Conservation (phyloP, 2,113 vertebrate genomes). For the Apteryx owenii region DNA sequence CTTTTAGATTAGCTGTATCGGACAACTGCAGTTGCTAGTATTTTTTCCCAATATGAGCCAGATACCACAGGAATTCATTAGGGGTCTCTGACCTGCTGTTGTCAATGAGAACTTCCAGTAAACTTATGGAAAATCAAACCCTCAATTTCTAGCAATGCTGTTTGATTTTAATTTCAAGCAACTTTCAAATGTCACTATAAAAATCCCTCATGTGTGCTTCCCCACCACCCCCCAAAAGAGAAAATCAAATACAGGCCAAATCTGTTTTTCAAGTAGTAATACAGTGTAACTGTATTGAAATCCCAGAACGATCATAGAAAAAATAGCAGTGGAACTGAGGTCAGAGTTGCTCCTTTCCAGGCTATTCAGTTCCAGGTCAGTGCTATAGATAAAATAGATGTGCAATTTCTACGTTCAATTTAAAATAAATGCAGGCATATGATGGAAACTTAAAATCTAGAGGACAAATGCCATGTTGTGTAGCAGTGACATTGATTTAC, state of each 20-base stretch:
- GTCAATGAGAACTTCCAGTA: background rate
- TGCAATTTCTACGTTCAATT: background rate
- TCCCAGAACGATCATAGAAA: background rate
- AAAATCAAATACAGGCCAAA: background rate
- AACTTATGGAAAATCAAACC: background rate
- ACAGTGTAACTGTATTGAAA: background rate
- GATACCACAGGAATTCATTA: background rate
- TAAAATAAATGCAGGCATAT: background rate
- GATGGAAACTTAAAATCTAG: background rate
- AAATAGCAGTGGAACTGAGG: background rate
- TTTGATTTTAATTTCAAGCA: constrained; percentile 4
- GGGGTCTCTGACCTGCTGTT: background rate
- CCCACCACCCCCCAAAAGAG: background rate
- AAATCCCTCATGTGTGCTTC: background rate
- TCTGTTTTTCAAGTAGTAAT: background rate
- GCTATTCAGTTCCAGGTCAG: background rate
- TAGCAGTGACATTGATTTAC: background rate
- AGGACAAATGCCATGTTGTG: fast-evolving
- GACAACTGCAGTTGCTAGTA: background rate
- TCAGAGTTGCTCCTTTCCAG: background rate
- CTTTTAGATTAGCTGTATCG: background rate
- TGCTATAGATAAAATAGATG: background rate
- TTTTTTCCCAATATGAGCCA: background rate
- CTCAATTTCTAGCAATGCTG: background rate
- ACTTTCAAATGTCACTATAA: background rate